Base-by-base conservation (phyloP, 2,888 invertebrate genomes). In the Smittia aterrima region DNA sequence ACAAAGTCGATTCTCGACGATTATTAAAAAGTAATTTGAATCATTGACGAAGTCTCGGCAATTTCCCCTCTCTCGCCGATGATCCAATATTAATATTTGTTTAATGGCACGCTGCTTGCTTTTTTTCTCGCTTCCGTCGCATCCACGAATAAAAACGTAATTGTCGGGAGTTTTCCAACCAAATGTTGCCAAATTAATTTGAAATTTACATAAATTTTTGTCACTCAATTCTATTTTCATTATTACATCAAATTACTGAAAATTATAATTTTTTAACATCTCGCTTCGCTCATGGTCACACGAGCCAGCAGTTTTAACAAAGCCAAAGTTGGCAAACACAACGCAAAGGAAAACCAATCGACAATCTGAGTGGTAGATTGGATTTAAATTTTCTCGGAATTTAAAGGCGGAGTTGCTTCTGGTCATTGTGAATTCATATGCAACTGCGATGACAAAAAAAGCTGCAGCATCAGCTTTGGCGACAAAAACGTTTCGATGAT, bases 41-140 rank as follows among this genome's bases (percentile, higher is more conserved):
- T 47, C 32, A 32, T 32, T 32, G 32, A 9, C 32, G n/a, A 32
- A 32, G 47, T 11, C 16, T 38, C 38, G 38, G 6, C 9, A 47
- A n/a, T 2, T n/a, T n/a, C 11, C 16, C 38, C 38, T 20, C 27
- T 25, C 70, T 54, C 54, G 18, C 25, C n/a, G 22, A 16, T 54
- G 70, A 54, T 70, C 22, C 32, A 70, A 70, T 40, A 54, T 70
- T 70, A 70, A 70, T 70, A 70, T 70, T 70, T 41, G 18, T 53
- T 41, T 67, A 47, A 47, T 25, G 13, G 1, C 64, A n/a, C 53
- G 53, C 53, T 53, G n/a, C 53, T 53, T 2, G 11, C 16, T 16
- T 38, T 66, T 66, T 27, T 40, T 66, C 32, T 66, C 27, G 18
- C 2, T 32, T 66, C 32, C 32, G 27, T 68, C 24, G 16, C 68